Evolutionary conservation across 2,797 vertebrate species (phyloP).

Genomic region (Mionectes olivaceus): DNA sequence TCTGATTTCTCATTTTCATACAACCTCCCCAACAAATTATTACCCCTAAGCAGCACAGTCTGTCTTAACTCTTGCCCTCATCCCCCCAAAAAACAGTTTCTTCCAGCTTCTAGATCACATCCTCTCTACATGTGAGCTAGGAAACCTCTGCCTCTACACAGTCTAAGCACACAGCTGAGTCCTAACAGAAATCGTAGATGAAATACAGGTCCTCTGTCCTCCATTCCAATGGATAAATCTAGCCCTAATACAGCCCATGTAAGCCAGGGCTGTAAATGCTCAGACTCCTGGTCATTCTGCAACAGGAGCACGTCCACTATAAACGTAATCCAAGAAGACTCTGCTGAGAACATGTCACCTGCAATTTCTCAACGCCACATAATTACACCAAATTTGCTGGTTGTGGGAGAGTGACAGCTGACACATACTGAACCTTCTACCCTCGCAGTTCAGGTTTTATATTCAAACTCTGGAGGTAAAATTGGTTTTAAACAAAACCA

Average conservation of each 20-base stretch:
- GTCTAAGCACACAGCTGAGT: not conserved
- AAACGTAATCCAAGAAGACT: not conserved
- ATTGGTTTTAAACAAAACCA: not conserved
- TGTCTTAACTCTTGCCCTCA: not conserved
- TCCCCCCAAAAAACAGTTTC: rapidly evolving
- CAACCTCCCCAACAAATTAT: not conserved
- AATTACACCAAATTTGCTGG: not conserved
- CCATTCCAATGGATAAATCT: not conserved
- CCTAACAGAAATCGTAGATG: not conserved
- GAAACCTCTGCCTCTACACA: not conserved
- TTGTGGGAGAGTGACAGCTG: not conserved
- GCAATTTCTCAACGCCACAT: not conserved
- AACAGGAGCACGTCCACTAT: not conserved
- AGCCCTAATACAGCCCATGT: not conserved
- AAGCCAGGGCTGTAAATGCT: not conserved
- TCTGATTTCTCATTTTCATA: not conserved
- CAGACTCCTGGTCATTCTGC: not conserved
- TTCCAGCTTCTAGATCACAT: not conserved
- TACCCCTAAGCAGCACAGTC: not conserved
- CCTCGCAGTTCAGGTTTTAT: not conserved
- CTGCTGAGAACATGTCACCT: not conserved
- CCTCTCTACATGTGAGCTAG: not conserved
- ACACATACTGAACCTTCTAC: not conserved
- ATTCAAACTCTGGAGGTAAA: not conserved
- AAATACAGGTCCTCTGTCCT: not conserved